A percentile compares a stretch with the other conserved stretches of the same genome.
phyloP scores from a whole-genome alignment of 2,888 invertebrate species.

The Stenichneumon culpator region DNA sequence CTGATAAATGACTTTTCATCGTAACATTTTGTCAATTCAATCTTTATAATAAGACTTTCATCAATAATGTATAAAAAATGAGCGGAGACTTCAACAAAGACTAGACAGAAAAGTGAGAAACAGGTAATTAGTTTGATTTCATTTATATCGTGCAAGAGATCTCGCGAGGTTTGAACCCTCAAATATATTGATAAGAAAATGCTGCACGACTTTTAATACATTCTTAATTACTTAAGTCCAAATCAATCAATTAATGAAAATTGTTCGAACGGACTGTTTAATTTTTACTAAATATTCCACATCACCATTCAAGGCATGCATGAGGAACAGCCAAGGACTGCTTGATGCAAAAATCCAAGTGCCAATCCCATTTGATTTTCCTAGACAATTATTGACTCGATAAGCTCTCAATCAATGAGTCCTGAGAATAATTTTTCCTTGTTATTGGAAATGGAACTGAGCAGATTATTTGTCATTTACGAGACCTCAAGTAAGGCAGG shows the following conservation, averaged over 20 bases:
- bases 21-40: not conserved
- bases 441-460: not conserved
- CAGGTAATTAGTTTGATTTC: not conserved
- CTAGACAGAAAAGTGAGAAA: not conserved
- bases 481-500: slow-evolving; percentile 21
- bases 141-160: not conserved
- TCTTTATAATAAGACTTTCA: not conserved
- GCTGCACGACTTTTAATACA: not conserved
- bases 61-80: not conserved
- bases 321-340: not conserved
- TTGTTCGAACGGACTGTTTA: not conserved
- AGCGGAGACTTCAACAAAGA: not conserved
- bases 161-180: not conserved
- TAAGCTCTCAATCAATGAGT: not conserved
- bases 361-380: not conserved
- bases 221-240: not conserved
- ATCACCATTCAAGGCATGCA: not conserved
- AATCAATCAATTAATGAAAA: not conserved
- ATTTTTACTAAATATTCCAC: not conserved
- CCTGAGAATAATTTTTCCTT: not conserved
- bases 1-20: not conserved
- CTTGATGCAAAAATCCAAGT: not conserved
- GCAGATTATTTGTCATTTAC: not conserved
- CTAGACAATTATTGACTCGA: not conserved
- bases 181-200: not conserved